Base-by-base conservation (phyloP, 2,113 vertebrate species). In the Martes martes region DNA sequence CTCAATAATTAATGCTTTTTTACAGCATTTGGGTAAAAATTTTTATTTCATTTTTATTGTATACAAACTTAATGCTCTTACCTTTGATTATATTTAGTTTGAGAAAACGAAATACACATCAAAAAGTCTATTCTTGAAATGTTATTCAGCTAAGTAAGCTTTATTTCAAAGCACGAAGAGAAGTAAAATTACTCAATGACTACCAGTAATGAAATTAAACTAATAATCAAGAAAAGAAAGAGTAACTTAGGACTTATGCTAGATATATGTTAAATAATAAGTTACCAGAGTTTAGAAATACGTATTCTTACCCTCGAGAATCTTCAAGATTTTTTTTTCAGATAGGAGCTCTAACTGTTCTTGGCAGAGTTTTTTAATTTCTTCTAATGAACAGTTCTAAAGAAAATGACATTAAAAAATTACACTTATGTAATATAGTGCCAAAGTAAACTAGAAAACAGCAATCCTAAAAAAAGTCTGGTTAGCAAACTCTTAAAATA, bases 311-410 rank as follows among this genome's bases (percentile, higher is more conserved):
- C 99, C 99, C 98, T 99, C 99, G 96, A 99, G 98, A 97, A 99
- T 99, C 98, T 99, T 99, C 97, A 99, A 97, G 7, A 99, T 98
- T 83, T 99, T 99, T 97, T 98, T 99, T 98, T 99, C 99, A 31
- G 99, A 99, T 92, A 99, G 98, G 45, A 99, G 98, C 80, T 99
- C 99, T 98, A 99, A 98, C 69, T 99, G 99, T 96, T 99, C 99
- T 98, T 99, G 99, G 97, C 99, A 99, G 71, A 99, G 99, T 47
- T 97, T 99, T 98, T 99, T 99, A 96, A 99, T 99, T 99, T 99
- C 99, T 0, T 99, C 99, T 98, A 99, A 98, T 89, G 99, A 99
- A 98, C 99, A 99, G 91, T 98, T 99, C 99, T 99, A 98, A 96
- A 93, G 93, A 96, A 98, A 96, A 84, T 91, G 88, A 98, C 71